Evolutionary conservation across 2,797 vertebrate genomes (phyloP), one percentile per base, ranked within the genome.

Genomic region (Anabas testudineus): DNA sequence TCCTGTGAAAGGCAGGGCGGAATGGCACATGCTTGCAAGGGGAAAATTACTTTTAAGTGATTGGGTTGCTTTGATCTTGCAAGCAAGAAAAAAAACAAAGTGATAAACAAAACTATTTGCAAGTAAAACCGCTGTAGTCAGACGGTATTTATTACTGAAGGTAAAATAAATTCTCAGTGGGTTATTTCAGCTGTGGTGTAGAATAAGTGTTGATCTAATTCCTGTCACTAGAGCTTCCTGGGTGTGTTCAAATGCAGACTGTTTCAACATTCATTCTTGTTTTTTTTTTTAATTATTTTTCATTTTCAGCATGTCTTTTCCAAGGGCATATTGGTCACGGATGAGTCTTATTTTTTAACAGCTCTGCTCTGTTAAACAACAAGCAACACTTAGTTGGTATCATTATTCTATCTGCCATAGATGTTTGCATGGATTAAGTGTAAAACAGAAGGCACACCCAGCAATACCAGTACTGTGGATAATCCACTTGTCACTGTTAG

Each of bases 161-260:
- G n/a, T 48, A 6, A 52, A 59, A 57, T 71, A 41, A 43, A 67
- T 62, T 74, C 42, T 49, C 34, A 13, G 60, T 43, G 4, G 34
- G 10, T 46, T 65, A 79, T 67, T 63, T 72, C 36, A 6, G 72
- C 63, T 57, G 56, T 58, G 59, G 34, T 73, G 49, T 65, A 78
- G 69, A 60, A 58, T 30, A 79, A 64, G 73, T 55, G 58, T 71
- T 79, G 76, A 84, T 80, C 74, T 82, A 61, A 82, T 78, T 61
- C 63, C 60, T 9, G 37, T 63, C 53, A 47, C 57, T 46, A 43
- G 68, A 56, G 53, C 51, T 73, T 71, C 62, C 42, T 48, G 62
- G 56, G 72, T 61, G 58, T 72, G 67, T 71, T 81, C 28, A 51
- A 65, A 71, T 64, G 67, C 65, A 43, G 46, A 65, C 78, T 60